These are phyloP conservation scores for Delichon dasypus DNA, from an alignment of 2,797 vertebrate species.

Conservation along the genomic window DNA sequence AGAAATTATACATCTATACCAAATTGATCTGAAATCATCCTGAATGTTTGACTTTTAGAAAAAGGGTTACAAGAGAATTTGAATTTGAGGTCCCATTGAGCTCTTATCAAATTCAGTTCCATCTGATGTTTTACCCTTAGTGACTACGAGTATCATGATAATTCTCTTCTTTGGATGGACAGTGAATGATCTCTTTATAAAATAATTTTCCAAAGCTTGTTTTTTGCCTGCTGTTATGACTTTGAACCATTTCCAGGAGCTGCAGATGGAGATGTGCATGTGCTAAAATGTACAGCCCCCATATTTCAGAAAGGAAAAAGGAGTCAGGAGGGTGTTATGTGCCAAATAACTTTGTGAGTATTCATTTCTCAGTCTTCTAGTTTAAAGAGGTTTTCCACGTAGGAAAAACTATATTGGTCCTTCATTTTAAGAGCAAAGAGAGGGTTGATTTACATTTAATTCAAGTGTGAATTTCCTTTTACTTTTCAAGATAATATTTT, in stretches of 20 bases:
- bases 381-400: neutral
- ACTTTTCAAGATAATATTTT: neutral
- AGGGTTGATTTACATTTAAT: neutral
- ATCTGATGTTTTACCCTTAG: neutral
- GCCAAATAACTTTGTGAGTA: neutral
- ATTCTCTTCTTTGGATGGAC: neutral
- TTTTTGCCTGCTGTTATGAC: neutral
- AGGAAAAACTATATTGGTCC: neutral
- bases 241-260: neutral
- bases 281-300: neutral
- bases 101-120: neutral
- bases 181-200: neutral
- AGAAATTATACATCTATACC: neutral
- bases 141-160: neutral
- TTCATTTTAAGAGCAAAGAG: neutral
- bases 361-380: neutral
- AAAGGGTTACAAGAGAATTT: neutral
- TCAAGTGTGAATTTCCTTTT: neutral
- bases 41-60: neutral
- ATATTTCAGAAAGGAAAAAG: neutral
- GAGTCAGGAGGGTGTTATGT: fast-evolving
- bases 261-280: neutral
- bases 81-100: neutral
- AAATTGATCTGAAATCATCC: neutral
- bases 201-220: neutral